Base-by-base conservation (phyloP, 2,888 invertebrate genomes). In the Epirrhoe tristata region DNA sequence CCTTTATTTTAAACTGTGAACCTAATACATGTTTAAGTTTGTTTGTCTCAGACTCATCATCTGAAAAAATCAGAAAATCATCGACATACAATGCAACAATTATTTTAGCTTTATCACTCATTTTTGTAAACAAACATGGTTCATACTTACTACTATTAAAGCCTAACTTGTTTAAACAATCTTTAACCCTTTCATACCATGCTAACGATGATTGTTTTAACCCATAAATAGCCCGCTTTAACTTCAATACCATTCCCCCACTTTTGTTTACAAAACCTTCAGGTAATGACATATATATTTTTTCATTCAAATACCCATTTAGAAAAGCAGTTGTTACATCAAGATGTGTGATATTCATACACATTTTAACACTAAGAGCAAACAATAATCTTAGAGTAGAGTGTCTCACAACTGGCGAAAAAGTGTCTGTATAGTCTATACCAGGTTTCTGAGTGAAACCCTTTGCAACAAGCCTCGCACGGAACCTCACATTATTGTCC, bases 161-260 rank as follows among this genome's bases (percentile, higher is more conserved):
- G 8, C 66, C 72, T 17, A 62, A 34, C 0, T 17, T 14, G 10
- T n/a, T 0, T 16, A 77, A 70, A 65, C 54, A 63, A 46, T 67
- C 62, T 48, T 78, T 43, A 5, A 78, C 75, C 57, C 59, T 72
- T 16, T 71, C 4, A 66, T 77, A 70, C 77, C 76, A 80, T 5
- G 63, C 66, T 10, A 39, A 43, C 6, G 56, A 16, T 1, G 56
- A 56, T n/a, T 56, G 56, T n/a, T 56, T 56, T 5, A 56, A 12
- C 0, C 56, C 56, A 56, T 56, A 56, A 14, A 56, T 43, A 10
- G 56, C 56, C 1, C n/a, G 14, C 12, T 56, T 56, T 39, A 39
- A 43, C 12, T 56, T 56, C 12, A 56, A 24, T 16, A 56, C 43
- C n/a, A n/a, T n/a, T n/a, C n/a, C n/a, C n/a, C n/a, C n/a, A n/a